Evolutionary conservation across 2,888 invertebrate species (phyloP).

Genomic region (Nebria salina): DNA sequence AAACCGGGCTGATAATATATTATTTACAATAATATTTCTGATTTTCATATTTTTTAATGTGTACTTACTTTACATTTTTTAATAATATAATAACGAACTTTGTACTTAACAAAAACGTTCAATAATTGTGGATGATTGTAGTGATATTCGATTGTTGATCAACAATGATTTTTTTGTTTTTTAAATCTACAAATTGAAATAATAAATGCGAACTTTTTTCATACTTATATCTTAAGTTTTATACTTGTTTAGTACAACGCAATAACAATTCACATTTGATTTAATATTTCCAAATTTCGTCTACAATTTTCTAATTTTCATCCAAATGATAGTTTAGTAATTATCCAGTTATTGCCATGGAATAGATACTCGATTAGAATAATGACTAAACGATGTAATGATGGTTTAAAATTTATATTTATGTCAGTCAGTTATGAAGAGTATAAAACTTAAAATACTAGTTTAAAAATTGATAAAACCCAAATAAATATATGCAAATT

Average conservation of each 20-base stretch:
- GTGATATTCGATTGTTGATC: constrained; percentile 9
- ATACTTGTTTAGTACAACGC: neutral
- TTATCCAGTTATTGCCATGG: neutral
- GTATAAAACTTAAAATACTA: constrained; percentile 1
- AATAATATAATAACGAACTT: constrained; percentile 37
- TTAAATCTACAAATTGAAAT: neutral
- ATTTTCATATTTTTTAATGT: constrained; percentile 23
- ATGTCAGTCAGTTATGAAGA: neutral
- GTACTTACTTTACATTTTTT: constrained; percentile 29
- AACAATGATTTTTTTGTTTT: neutral
- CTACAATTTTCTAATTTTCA: no score
- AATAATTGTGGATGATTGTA: neutral
- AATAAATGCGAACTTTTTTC: neutral
- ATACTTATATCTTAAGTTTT: neutral
- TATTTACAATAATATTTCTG: constrained; percentile 35
- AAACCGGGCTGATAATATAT: constrained; percentile 57
- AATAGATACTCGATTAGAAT: neutral
- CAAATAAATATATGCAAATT: neutral
- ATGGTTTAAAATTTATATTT: neutral
- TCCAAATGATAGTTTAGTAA: neutral
- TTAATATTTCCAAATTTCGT: no score
- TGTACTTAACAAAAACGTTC: constrained; percentile 23
- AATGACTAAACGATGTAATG: neutral
- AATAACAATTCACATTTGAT: neutral
- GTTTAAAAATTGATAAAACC: neutral